A percentile compares a stretch with the other conserved stretches of the same genome.
Conservation (phyloP, 2,888 invertebrate species). For the Synanthedon myopaeformis region DNA sequence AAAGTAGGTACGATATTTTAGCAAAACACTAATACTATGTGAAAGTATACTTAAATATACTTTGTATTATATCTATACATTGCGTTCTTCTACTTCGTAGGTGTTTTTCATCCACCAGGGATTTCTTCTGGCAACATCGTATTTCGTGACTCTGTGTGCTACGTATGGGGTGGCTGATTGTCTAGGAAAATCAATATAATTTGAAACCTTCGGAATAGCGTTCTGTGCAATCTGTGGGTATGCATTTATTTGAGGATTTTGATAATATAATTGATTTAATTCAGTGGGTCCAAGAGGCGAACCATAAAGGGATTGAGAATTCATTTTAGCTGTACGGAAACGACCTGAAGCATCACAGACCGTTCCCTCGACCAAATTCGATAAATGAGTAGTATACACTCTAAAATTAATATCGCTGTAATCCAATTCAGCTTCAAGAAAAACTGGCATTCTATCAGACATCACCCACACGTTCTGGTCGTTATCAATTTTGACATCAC, state of each 20-base stretch:
- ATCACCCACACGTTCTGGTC: conserved; percentile 82
- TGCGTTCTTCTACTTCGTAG: conserved; percentile 31
- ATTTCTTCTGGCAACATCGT: conserved; percentile 9
- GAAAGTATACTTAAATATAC: background rate
- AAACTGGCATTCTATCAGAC: conserved; percentile 85
- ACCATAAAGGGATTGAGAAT: background rate
- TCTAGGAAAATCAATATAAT: conserved; percentile 23
- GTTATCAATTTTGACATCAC: conserved; percentile 82
- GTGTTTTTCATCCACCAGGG: conserved; percentile 31
- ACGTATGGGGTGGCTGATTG: conserved; percentile 18
- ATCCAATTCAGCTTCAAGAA: conserved; percentile 76
- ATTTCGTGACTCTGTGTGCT: background rate
- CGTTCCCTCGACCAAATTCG: conserved; percentile 75
- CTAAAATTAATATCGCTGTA: conserved; percentile 84
- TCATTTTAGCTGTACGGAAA: background rate
- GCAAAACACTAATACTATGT: background rate
- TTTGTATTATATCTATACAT: conserved; percentile 4
- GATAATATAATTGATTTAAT: background rate
- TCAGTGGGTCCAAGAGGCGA: background rate
- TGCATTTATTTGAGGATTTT: conserved; percentile 10
- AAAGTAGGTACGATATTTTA: background rate
- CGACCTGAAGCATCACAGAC: conserved; percentile 71
- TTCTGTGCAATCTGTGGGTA: conserved; percentile 15
- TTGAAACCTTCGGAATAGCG: conserved; percentile 18
- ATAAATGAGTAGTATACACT: conserved; percentile 78